phyloP scores from a whole-genome alignment of 2,113 vertebrate species.

The Amazona guildingii region DNA sequence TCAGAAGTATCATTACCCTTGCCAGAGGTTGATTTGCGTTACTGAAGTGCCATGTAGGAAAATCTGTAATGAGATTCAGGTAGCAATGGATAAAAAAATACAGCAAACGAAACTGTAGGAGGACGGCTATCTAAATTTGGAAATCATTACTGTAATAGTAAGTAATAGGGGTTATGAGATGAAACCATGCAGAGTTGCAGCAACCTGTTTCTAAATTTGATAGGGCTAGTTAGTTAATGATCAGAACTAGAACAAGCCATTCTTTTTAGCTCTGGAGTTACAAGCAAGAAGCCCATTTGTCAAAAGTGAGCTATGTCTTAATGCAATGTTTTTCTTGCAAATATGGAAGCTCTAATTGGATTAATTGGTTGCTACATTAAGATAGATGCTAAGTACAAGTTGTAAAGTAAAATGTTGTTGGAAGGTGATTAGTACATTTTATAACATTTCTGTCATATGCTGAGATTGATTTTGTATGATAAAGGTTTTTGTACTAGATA shows the following conservation, averaged over 20 bases:
- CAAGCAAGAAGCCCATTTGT: neutral
- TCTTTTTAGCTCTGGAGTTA: neutral
- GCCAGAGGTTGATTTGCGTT: neutral
- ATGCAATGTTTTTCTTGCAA: slow-evolving; percentile 31
- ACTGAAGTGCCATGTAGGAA: neutral
- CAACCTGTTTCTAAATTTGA: neutral
- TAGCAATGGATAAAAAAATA: neutral
- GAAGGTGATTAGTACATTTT: neutral
- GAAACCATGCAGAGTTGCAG: neutral
- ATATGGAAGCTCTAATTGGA: neutral
- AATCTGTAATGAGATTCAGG: neutral
- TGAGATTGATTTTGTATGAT: neutral
- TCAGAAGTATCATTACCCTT: neutral
- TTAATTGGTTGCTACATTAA: neutral
- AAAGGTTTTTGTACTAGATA: neutral
- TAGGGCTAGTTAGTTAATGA: neutral
- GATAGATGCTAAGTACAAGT: neutral
- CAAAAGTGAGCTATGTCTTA: neutral
- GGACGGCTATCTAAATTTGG: neutral
- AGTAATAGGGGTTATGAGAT: neutral
- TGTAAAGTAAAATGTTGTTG: neutral
- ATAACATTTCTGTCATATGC: neutral
- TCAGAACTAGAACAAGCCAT: neutral
- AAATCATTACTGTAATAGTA: neutral
- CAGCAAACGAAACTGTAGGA: neutral